A percentile compares a stretch with the other conserved stretches of the same genome.
Evolutionary conservation across 2,888 invertebrate species (phyloP).

Genomic region (Andrena haemorrhoa): DNA sequence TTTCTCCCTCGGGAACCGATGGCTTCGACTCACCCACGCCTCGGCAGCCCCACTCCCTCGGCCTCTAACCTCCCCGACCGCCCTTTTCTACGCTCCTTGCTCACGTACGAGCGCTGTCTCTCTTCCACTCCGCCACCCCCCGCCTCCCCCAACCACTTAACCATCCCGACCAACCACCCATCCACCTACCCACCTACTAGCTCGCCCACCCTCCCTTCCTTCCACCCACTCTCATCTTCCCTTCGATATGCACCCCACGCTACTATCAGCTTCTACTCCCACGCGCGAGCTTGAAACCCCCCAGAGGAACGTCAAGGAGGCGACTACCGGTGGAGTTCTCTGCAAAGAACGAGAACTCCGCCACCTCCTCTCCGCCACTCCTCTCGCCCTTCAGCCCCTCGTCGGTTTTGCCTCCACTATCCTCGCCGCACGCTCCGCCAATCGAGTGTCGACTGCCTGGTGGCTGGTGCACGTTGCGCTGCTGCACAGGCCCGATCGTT

Average conservation of each 20-base stretch:
- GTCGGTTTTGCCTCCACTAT: slow-evolving; percentile 60
- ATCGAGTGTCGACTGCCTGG: slow-evolving; percentile 61
- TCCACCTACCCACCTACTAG: slow-evolving; percentile 44
- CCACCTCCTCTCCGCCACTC: slow-evolving; percentile 43
- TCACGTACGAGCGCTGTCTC: slow-evolving; percentile 37
- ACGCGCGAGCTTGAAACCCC: slow-evolving; percentile 72
- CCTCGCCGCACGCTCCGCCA: slow-evolving; percentile 59
- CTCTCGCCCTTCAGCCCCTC: slow-evolving; percentile 39
- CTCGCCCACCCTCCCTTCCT: slow-evolving; percentile 53
- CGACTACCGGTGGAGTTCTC: slow-evolving; percentile 72
- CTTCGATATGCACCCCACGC: slow-evolving; percentile 76
- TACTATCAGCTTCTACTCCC: slow-evolving; percentile 73
- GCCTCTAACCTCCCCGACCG: slow-evolving; percentile 58
- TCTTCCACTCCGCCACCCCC: slow-evolving; percentile 18
- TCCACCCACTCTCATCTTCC: slow-evolving; percentile 72
- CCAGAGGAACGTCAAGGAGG: slow-evolving; percentile 74
- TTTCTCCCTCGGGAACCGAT: slow-evolving; percentile 47
- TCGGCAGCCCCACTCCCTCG: slow-evolving; percentile 43
- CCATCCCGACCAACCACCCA: slow-evolving; percentile 54
- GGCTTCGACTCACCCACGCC: slow-evolving; percentile 62
- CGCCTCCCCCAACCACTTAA: slow-evolving; percentile 49
- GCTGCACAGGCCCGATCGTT: slow-evolving; percentile 56
- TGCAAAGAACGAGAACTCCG: slow-evolving; percentile 67
- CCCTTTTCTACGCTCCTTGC: slow-evolving; percentile 58
- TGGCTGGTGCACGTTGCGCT: slow-evolving; percentile 51